Evolutionary conservation across 2,113 vertebrate genomes (phyloP).

Genomic region (Tachysurus fulvidraco): DNA sequence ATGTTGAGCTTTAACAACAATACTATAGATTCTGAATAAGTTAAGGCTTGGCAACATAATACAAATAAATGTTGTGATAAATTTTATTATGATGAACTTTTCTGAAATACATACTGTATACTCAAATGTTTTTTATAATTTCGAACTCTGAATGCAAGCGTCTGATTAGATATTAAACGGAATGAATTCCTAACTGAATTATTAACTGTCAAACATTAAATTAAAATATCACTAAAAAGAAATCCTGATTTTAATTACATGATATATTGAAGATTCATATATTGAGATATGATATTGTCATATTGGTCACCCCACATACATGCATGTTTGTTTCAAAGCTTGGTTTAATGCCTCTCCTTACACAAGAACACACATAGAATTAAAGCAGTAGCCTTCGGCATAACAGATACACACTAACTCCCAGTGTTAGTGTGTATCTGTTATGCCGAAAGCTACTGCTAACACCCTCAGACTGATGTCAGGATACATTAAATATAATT

Average conservation of each 20-base stretch:
- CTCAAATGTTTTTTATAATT: neutral
- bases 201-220: too few species aligned
- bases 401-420: neutral
- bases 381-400: neutral
- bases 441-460: too few species aligned
- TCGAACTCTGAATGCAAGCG: neutral
- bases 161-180: neutral
- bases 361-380: too few species aligned
- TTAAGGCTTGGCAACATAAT: neutral
- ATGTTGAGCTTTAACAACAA: neutral
- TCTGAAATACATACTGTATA: neutral
- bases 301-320: neutral
- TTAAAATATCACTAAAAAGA: too few species aligned
- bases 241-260: neutral
- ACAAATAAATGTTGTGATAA: neutral
- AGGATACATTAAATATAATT: neutral
- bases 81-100: neutral
- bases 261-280: neutral
- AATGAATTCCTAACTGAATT: neutral
- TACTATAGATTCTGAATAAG: neutral
- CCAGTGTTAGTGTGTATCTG: too few species aligned
- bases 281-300: too few species aligned
- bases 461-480: neutral
- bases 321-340: neutral
- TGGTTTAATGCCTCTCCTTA: neutral